Evolutionary conservation across 2,797 vertebrate species (phyloP).

Genomic region (Sebastolobus alascanus): DNA sequence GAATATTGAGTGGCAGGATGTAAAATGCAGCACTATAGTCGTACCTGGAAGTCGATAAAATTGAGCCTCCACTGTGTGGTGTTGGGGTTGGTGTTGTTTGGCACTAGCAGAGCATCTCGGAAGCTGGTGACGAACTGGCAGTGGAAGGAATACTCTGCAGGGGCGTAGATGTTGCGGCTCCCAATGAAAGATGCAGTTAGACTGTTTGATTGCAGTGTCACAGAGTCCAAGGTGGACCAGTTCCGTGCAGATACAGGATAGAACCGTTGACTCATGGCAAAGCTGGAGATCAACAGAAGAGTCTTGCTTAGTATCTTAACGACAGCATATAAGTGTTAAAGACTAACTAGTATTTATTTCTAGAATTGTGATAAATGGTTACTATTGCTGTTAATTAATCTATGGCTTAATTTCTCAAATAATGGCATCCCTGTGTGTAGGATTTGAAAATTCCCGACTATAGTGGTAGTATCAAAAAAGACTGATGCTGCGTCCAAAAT

Average conservation of each 20-base stretch:
- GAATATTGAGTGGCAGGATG: not conserved
- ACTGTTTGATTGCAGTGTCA: constrained; percentile 74
- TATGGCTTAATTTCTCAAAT: not conserved
- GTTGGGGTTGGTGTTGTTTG: constrained; percentile 25
- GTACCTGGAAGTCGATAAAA: constrained; percentile 92
- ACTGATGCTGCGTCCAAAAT: not conserved
- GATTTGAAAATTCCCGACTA: not conserved
- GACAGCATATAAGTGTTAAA: not conserved
- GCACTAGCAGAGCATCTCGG: constrained; percentile 72
- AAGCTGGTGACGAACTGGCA: constrained; percentile 85
- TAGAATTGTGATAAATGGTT: not conserved
- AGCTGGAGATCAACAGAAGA: constrained; percentile 68
- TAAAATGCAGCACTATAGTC: not conserved
- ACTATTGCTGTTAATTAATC: not conserved
- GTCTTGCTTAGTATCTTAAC: not conserved
- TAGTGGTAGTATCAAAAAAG: not conserved
- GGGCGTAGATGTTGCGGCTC: constrained; percentile 82
- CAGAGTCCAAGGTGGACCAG: constrained; percentile 87
- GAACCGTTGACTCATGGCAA: constrained; percentile 80
- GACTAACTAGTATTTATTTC: not conserved
- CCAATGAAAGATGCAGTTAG: constrained; percentile 69
- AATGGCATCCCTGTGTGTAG: not conserved
- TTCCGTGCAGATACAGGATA: constrained; percentile 87
- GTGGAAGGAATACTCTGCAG: constrained; percentile 90
- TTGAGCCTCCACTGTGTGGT: constrained; percentile 77